These are phyloP conservation scores for Oreocharis arfaki DNA, from an alignment of 2,113 vertebrate species.

Conservation along the genomic window DNA sequence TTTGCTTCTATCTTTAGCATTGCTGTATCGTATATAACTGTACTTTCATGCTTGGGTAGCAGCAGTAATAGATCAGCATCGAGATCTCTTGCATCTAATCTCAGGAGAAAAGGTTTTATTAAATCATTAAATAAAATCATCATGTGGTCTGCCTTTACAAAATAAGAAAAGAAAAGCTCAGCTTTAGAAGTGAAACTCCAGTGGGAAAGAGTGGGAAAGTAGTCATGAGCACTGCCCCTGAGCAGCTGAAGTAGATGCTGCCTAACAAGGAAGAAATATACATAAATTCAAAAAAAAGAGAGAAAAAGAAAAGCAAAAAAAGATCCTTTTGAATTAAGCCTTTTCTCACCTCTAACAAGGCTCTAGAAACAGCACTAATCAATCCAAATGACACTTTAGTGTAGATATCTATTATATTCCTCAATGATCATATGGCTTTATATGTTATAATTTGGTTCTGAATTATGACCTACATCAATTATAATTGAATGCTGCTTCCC, in stretches of 20 bases:
- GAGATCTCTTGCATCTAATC: background rate
- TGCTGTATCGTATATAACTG: background rate
- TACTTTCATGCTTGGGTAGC: conserved; percentile 22
- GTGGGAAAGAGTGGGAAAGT: background rate
- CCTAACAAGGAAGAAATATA: background rate
- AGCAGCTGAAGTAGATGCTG: background rate
- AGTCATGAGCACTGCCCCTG: background rate
- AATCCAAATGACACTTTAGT: conserved; percentile 63
- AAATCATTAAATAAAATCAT: conserved; percentile 33
- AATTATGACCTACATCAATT: conserved; percentile 63
- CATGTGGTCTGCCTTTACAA: background rate
- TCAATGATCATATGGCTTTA: conserved; percentile 63
- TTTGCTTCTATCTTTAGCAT: background rate
- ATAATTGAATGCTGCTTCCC: conserved; percentile 47
- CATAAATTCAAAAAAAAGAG: background rate
- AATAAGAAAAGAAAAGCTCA: background rate
- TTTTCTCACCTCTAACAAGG: conserved; percentile 53
- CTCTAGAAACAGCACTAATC: conserved; percentile 51
- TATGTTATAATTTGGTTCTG: conserved; percentile 63
- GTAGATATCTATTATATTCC: conserved; percentile 60
- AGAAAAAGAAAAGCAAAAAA: background rate
- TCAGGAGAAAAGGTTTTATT: conserved; percentile 32
- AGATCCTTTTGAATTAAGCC: conserved; percentile 6
- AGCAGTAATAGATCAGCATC: background rate
- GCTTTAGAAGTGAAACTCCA: conserved; percentile 22